phyloP scores from a whole-genome alignment of 2,888 invertebrate genomes.

The Macrophya alboannulata region DNA sequence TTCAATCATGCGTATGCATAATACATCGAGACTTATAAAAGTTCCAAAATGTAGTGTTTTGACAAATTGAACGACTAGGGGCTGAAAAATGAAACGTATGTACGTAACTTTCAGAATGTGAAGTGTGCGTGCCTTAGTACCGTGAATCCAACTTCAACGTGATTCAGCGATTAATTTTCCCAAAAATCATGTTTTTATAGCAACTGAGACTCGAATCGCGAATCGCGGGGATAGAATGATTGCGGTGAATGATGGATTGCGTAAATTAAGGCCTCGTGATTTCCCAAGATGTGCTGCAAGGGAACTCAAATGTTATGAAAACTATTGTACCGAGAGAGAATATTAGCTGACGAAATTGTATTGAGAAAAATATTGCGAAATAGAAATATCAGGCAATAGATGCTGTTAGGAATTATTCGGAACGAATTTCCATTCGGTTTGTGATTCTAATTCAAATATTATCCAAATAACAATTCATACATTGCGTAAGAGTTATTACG shows the following conservation, averaged over 20 bases:
- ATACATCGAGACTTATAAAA: too few relatives aligned
- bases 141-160: too few relatives aligned
- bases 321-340: slow-evolving; percentile 25
- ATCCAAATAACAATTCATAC: not conserved
- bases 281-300: slow-evolving; percentile 8
- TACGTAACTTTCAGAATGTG: too few relatives aligned
- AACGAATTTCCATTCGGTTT: not conserved
- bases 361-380: slow-evolving; percentile 16
- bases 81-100: too few relatives aligned
- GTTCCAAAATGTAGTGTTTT: too few relatives aligned
- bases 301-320: slow-evolving; percentile 25
- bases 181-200: too few relatives aligned
- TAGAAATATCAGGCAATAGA: not conserved
- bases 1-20: too few relatives aligned
- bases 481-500: not conserved
- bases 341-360: slow-evolving; percentile 14
- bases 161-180: too few relatives aligned
- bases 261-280: slow-evolving; percentile 3
- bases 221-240: not conserved
- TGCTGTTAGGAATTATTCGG: not conserved
- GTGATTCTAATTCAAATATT: not conserved
- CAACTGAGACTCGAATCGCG: too few relatives aligned
- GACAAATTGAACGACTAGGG: too few relatives aligned
- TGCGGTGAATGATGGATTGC: slow-evolving; percentile 10
- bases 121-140: too few relatives aligned